Evolutionary conservation across 2,888 invertebrate species (phyloP).

Genomic region (Papilio demoleus): DNA sequence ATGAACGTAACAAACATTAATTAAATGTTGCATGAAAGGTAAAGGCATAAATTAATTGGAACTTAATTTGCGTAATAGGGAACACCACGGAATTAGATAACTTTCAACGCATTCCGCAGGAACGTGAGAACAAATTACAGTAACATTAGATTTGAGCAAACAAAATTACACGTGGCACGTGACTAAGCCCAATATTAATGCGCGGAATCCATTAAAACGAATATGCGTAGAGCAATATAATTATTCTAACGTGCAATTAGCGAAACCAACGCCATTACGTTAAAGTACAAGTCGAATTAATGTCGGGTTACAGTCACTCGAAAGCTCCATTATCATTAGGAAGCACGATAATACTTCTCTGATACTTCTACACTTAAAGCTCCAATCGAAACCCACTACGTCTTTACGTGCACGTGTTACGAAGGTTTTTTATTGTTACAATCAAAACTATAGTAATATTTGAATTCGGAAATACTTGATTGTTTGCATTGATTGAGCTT

Average conservation of each 20-base stretch:
- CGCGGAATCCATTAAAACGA: constrained; percentile 74
- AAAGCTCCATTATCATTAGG: constrained; percentile 82
- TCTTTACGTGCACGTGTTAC: constrained; percentile 27
- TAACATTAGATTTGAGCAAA: constrained; percentile 50
- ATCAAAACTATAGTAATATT: too few species aligned
- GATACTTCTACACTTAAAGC: constrained; percentile 55
- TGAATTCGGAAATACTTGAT: too few species aligned
- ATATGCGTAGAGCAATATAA: constrained; percentile 74
- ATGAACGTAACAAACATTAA: constrained; percentile 3
- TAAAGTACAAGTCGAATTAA: constrained; percentile 80
- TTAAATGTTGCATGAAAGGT: constrained; percentile 10
- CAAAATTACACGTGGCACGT: constrained; percentile 56
- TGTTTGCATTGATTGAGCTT: too few species aligned
- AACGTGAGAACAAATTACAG: constrained; percentile 46
- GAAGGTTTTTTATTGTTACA: not conserved
- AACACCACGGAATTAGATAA: constrained; percentile 34
- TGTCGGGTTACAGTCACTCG: constrained; percentile 80
- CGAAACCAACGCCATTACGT: constrained; percentile 80
- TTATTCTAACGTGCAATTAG: constrained; percentile 81
- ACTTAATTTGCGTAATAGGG: constrained; percentile 21
- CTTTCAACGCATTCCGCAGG: constrained; percentile 33
- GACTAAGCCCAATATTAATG: constrained; percentile 63
- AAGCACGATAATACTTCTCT: constrained; percentile 70
- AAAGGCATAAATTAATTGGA: constrained; percentile 28
- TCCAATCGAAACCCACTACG: constrained; percentile 25